Evolutionary conservation across 2,797 vertebrate genomes (phyloP).

Genomic region (Hoplostethus mediterraneus): DNA sequence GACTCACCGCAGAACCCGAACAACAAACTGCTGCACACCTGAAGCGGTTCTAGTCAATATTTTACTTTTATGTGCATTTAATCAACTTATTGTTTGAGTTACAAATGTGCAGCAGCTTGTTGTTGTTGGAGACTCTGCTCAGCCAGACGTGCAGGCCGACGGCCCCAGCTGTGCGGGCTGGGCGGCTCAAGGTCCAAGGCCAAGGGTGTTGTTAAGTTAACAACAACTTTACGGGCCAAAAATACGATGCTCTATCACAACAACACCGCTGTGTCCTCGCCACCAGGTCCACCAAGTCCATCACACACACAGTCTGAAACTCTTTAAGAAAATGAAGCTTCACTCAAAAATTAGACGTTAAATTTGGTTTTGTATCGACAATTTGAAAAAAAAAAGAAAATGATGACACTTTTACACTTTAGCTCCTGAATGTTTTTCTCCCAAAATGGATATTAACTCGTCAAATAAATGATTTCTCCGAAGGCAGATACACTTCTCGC

Average conservation of each 20-base stretch:
- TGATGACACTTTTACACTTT: not conserved
- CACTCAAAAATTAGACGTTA: too few relatives aligned
- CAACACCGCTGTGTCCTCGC: not conserved
- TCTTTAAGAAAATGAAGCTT: too few relatives aligned
- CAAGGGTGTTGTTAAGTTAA: conserved; percentile 40
- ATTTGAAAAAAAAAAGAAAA: not conserved
- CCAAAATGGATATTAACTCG: not conserved
- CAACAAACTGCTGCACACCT: not conserved
- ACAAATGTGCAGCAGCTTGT: conserved; percentile 8
- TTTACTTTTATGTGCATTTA: too few relatives aligned
- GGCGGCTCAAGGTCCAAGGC: conserved; percentile 49
- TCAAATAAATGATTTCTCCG: not conserved
- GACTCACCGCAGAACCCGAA: not conserved
- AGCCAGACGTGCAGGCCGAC: not conserved
- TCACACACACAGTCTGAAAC: too few relatives aligned
- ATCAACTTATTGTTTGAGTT: not conserved
- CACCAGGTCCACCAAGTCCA: not conserved
- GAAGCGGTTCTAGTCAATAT: too few relatives aligned
- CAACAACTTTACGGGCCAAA: conserved; percentile 20
- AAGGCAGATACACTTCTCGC: not conserved
- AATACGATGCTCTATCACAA: conserved; percentile 3
- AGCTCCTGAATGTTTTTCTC: not conserved
- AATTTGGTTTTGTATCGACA: too few relatives aligned
- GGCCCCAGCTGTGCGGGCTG: conserved; percentile 37
- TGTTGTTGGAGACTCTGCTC: conserved; percentile 36